Conservation (phyloP, 2,888 invertebrate species). For the Andrena dorsata region DNA sequence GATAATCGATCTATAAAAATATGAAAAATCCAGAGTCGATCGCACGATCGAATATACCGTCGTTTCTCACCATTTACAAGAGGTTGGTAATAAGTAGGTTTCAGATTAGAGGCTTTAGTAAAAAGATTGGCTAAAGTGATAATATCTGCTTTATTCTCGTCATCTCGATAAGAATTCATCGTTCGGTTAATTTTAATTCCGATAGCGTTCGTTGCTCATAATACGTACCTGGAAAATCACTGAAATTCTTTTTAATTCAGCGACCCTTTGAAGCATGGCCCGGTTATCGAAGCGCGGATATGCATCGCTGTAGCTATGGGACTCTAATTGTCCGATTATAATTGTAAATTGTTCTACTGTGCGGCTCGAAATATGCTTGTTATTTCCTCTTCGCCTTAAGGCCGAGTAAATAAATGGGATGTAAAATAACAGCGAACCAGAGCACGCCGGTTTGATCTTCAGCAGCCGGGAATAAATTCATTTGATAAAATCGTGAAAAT, state of each 20-base stretch:
- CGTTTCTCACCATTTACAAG: too few species aligned
- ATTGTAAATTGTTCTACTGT: constrained; percentile 53
- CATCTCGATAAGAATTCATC: constrained; percentile 14
- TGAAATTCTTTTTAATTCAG: constrained; percentile 38
- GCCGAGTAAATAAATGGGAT: constrained; percentile 37
- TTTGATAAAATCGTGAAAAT: constrained; percentile 1
- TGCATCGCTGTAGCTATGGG: constrained; percentile 21
- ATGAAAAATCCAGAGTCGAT: too few species aligned
- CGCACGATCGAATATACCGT: too few species aligned
- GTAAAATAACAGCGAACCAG: constrained; percentile 38
- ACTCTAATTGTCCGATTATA: constrained; percentile 57
- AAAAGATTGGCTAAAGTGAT: neutral
- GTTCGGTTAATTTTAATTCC: constrained; percentile 13
- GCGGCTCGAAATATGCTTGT: constrained; percentile 47
- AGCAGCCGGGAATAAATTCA: neutral
- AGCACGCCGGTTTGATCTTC: constrained; percentile 12
- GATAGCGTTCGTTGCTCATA: constrained; percentile 4
- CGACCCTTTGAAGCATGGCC: constrained; percentile 33
- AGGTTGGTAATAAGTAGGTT: too few species aligned
- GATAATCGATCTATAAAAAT: too few species aligned
- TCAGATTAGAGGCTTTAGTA: neutral
- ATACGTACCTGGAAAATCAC: constrained; percentile 23
- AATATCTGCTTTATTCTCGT: neutral
- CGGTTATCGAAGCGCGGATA: constrained; percentile 37
- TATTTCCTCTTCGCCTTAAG: constrained; percentile 46